Evolutionary conservation across 2,113 vertebrate genomes (phyloP).

Genomic region (Dryoscopus gambensis): DNA sequence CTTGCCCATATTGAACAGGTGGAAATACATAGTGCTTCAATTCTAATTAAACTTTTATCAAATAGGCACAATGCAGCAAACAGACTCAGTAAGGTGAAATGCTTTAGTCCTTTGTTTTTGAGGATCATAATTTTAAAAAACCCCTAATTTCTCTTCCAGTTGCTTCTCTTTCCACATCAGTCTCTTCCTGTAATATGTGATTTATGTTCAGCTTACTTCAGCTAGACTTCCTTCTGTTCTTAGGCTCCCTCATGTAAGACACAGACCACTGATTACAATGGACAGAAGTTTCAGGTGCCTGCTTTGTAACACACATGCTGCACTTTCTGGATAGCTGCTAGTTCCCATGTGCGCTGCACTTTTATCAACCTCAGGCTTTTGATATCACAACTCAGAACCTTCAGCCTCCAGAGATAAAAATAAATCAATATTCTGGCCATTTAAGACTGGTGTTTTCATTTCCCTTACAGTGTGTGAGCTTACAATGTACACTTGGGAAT

Average conservation of each 20-base stretch:
- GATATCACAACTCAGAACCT: not conserved
- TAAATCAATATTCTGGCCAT: not conserved
- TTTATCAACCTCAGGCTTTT: not conserved
- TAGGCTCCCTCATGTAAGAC: not conserved
- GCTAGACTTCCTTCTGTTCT: not conserved
- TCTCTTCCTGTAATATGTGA: not conserved
- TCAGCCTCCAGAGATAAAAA: not conserved
- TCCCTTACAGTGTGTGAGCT: not conserved
- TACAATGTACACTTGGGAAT: not conserved
- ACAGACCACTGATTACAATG: not conserved
- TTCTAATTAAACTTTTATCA: slow-evolving; percentile 5
- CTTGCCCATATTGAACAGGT: not conserved
- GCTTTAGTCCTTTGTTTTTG: not conserved
- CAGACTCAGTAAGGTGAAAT: not conserved
- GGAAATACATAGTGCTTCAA: not conserved
- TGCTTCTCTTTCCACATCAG: not conserved
- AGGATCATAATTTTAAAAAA: not conserved
- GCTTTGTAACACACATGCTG: not conserved
- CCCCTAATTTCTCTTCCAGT: not conserved
- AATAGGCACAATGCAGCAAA: not conserved
- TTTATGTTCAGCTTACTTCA: not conserved
- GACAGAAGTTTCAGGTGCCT: not conserved
- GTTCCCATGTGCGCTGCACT: not conserved
- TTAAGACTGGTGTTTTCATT: not conserved
- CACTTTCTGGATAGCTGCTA: not conserved